A percentile compares a stretch with the other conserved stretches of the same genome.
Evolutionary conservation across 2,888 invertebrate genomes (phyloP).

Genomic region (Tipula helvola): DNA sequence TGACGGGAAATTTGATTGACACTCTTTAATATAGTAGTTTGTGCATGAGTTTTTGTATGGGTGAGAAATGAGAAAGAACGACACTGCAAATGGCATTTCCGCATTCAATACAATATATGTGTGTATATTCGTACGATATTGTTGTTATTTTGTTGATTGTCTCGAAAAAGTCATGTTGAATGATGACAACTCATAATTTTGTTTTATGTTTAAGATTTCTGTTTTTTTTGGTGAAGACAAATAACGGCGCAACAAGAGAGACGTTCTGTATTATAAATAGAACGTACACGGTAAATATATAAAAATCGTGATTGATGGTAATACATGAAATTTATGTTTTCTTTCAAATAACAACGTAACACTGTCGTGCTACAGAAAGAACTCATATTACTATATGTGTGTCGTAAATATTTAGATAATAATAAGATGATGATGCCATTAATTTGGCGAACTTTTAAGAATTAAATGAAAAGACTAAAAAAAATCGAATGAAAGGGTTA

Average conservation of each 20-base stretch:
- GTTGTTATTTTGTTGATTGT: neutral
- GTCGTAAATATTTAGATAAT: neutral
- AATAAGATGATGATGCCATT: neutral
- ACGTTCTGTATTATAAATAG: neutral
- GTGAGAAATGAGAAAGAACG: neutral
- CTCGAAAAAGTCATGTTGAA: neutral
- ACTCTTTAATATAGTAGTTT: neutral
- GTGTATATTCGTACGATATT: neutral
- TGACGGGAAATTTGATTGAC: neutral
- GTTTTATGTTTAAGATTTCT: neutral
- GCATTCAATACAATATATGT: neutral
- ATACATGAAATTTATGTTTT: neutral
- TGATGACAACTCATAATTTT: neutral
- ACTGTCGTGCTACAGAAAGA: neutral
- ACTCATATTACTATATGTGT: neutral
- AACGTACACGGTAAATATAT: neutral
- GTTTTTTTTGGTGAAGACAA: neutral
- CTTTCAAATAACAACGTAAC: neutral
- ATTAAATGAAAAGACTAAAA: neutral
- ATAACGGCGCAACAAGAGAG: neutral
- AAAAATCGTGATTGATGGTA: neutral
- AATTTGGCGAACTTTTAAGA: neutral
- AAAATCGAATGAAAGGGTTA: neutral
- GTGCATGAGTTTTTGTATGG: neutral
- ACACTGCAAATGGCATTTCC: neutral